Conservation (phyloP, 2,888 invertebrate genomes). For the Papilio demoleus region DNA sequence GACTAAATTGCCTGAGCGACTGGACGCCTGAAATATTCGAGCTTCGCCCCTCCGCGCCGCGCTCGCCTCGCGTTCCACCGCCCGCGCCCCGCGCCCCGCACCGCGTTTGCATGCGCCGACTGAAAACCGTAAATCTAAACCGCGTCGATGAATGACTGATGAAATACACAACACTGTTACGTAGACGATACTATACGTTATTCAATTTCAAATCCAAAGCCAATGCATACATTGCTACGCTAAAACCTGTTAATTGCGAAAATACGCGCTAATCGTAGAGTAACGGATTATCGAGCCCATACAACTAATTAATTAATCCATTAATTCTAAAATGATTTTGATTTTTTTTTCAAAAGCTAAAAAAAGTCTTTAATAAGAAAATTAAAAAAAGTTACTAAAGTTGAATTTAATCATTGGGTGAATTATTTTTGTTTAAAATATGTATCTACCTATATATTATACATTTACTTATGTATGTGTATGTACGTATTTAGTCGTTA, state of each 20-base stretch:
- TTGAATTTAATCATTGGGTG: no score
- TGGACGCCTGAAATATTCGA: constrained; percentile 72
- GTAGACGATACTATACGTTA: constrained; percentile 15
- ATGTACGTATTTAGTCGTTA: no score
- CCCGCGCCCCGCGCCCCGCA: constrained; percentile 43
- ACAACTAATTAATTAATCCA: background rate
- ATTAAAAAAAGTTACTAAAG: no score
- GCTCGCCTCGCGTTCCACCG: constrained; percentile 59
- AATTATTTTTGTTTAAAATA: no score
- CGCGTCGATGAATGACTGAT: constrained; percentile 60
- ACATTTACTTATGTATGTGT: no score
- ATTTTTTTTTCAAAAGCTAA: no score
- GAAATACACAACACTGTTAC: constrained; percentile 49
- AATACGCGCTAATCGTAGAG: no score
- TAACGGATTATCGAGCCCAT: no score
- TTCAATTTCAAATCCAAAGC: background rate
- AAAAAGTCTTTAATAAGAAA: no score
- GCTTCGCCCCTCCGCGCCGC: constrained; percentile 54
- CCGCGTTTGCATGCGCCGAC: constrained; percentile 65
- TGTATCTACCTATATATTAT: no score
- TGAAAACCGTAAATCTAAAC: constrained; percentile 52
- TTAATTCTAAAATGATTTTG: background rate
- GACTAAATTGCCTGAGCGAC: constrained; percentile 71
- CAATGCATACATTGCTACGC: background rate
- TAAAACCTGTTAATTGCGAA: background rate